Conservation (phyloP, 1,140 invertebrate species). For the Aporrectodea caliginosa region DNA sequence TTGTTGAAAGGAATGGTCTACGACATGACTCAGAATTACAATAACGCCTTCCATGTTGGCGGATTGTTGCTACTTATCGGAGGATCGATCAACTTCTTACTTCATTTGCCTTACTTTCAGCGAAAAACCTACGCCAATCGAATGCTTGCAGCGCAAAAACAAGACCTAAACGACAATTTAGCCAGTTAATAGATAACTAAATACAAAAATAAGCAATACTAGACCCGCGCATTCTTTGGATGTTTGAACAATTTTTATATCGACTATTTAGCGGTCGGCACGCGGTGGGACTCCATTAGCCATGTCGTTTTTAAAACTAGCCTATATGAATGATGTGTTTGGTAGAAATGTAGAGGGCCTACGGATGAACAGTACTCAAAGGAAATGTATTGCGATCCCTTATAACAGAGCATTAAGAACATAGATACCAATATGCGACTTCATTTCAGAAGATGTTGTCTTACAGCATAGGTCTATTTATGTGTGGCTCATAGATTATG, state of each 20-base stretch:
- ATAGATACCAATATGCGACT: too few relatives aligned
- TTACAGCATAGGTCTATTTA: too few relatives aligned
- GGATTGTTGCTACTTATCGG: slow-evolving; percentile 80
- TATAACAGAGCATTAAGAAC: too few relatives aligned
- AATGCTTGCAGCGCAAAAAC: background rate
- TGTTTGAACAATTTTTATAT: too few relatives aligned
- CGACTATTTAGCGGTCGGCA: background rate
- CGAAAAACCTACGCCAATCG: background rate
- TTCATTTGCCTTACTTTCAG: slow-evolving; percentile 41
- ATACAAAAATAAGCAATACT: background rate
- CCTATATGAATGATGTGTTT: background rate
- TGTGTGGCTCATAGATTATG: too few relatives aligned
- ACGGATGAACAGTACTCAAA: too few relatives aligned
- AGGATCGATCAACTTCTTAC: slow-evolving; percentile 66
- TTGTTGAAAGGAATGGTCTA: slow-evolving; percentile 83
- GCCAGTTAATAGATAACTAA: background rate
- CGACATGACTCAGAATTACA: slow-evolving; percentile 78
- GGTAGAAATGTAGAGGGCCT: too few relatives aligned
- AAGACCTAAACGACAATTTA: background rate
- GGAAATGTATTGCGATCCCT: too few relatives aligned
- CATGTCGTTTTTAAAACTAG: background rate
- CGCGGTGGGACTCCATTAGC: too few relatives aligned
- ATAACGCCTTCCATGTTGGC: slow-evolving; percentile 86
- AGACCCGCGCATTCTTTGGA: too few relatives aligned
- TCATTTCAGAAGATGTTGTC: too few relatives aligned